Evolutionary conservation across 1,140 invertebrate species (phyloP).

Genomic region (Artemia franciscana): DNA sequence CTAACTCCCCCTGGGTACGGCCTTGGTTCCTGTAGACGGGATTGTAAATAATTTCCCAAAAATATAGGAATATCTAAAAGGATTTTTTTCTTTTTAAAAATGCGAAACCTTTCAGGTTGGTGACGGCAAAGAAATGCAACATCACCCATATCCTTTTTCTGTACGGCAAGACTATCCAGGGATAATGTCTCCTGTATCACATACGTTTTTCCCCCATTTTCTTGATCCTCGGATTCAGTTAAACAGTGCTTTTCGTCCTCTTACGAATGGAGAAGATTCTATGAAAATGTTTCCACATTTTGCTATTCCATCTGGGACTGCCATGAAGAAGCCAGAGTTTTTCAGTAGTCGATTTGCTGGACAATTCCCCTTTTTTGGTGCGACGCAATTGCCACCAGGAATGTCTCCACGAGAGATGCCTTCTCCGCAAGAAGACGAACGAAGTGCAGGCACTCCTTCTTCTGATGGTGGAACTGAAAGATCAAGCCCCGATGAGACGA

Average conservation of each 20-base stretch:
- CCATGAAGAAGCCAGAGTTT: not conserved
- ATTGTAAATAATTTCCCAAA: too few species aligned
- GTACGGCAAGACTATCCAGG: not conserved
- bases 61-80: too few species aligned
- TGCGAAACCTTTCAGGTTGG: too few species aligned
- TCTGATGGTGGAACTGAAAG: conserved; percentile 9
- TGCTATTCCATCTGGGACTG: not conserved
- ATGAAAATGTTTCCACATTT: not conserved
- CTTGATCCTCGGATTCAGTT: not conserved
- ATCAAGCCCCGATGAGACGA: conserved; percentile 5
- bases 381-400: not conserved
- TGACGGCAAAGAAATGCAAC: not conserved
- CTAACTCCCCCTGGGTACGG: too few species aligned
- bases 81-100: too few species aligned
- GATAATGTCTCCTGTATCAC: not conserved
- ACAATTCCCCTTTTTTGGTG: not conserved
- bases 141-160: not conserved
- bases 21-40: too few species aligned
- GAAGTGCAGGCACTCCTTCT: conserved; percentile 6
- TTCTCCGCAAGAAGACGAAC: not conserved
- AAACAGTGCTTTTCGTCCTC: not conserved
- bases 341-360: not conserved
- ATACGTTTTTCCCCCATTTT: not conserved
- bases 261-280: not conserved
- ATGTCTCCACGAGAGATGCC: not conserved